Percentiles rank a stretch among this genome's conserved stretches.
Evolutionary conservation across 2,797 vertebrate species (phyloP).

Genomic region (Pelodytes ibericus): DNA sequence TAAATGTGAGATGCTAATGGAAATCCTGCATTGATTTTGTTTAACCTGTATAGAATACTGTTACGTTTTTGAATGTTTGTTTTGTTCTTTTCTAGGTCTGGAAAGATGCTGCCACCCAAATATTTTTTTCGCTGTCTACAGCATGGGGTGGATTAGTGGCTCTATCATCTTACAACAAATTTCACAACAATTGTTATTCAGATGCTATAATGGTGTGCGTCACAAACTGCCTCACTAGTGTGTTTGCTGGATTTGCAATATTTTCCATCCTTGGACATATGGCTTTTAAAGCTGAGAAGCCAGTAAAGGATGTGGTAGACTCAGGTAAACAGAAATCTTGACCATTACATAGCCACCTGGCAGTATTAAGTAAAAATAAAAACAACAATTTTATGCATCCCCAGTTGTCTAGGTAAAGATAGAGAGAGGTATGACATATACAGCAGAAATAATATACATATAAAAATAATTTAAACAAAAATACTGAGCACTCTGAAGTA

Average conservation of each 20-base stretch:
- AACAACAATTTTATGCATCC: too few relatives aligned
- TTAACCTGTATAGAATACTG: too few relatives aligned
- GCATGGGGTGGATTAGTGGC: slow-evolving; percentile 88
- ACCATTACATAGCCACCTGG: background rate
- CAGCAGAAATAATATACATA: too few relatives aligned
- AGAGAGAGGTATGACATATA: too few relatives aligned
- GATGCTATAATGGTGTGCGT: slow-evolving; percentile 86
- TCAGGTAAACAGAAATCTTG: slow-evolving; percentile 76
- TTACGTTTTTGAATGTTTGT: too few relatives aligned
- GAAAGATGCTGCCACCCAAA: slow-evolving; percentile 95
- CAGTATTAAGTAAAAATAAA: too few relatives aligned
- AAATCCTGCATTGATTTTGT: too few relatives aligned
- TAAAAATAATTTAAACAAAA: background rate
- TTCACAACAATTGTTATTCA: slow-evolving; percentile 89
- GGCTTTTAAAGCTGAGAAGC: slow-evolving; percentile 80
- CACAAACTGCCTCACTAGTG: slow-evolving; percentile 86
- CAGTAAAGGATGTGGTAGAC: slow-evolving; percentile 84
- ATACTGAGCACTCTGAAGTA: background rate
- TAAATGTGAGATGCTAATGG: too few relatives aligned
- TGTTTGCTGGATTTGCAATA: slow-evolving; percentile 92
- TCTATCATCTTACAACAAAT: slow-evolving; percentile 93
- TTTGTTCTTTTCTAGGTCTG: slow-evolving; percentile 76
- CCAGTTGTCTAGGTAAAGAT: too few relatives aligned
- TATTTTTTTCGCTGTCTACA: slow-evolving; percentile 89
- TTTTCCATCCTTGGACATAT: slow-evolving; percentile 96